These are phyloP conservation scores for Papilio polytes DNA, from an alignment of 1,140 invertebrate genomes.

Conservation along the genomic window DNA sequence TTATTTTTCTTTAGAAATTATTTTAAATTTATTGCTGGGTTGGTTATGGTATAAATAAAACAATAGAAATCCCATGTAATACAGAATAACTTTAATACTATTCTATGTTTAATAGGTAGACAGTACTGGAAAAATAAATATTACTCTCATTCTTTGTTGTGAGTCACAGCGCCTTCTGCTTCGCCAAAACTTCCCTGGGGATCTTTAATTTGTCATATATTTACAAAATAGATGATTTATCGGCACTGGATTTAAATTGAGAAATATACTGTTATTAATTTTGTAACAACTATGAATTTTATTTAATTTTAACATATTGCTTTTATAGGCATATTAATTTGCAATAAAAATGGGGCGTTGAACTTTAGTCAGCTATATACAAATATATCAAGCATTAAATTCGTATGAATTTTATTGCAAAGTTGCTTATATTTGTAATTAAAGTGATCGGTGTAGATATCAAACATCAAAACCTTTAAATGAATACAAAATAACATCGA, in stretches of 20 bases:
- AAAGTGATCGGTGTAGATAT: conserved; percentile 9
- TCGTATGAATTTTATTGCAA: conserved; percentile 8
- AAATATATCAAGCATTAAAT: conserved; percentile 19
- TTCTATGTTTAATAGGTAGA: conserved; percentile 50
- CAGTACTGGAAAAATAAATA: conserved; percentile 60
- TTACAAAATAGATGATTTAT: conserved; percentile 41
- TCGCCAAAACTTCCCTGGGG: conserved; percentile 43
- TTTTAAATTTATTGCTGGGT: background rate
- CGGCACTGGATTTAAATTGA: conserved; percentile 23
- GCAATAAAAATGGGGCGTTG: conserved; percentile 5
- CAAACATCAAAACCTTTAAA: conserved; percentile 7
- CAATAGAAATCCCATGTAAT: conserved; percentile 50
- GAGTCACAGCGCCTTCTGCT: conserved; percentile 46
- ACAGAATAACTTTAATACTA: conserved; percentile 50
- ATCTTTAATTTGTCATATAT: conserved; percentile 42
- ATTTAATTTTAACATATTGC: background rate
- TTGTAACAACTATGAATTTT: conserved; percentile 9
- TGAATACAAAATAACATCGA: background rate
- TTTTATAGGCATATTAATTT: conserved; percentile 8
- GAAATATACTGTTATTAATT: background rate
- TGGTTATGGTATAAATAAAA: conserved; percentile 45
- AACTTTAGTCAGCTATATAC: conserved; percentile 25
- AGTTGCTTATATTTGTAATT: background rate
- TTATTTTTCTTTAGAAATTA: too few species aligned
- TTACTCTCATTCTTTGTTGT: conserved; percentile 46